Base-by-base conservation (phyloP, 2,888 invertebrate genomes). In the Xylota sylvarum region DNA sequence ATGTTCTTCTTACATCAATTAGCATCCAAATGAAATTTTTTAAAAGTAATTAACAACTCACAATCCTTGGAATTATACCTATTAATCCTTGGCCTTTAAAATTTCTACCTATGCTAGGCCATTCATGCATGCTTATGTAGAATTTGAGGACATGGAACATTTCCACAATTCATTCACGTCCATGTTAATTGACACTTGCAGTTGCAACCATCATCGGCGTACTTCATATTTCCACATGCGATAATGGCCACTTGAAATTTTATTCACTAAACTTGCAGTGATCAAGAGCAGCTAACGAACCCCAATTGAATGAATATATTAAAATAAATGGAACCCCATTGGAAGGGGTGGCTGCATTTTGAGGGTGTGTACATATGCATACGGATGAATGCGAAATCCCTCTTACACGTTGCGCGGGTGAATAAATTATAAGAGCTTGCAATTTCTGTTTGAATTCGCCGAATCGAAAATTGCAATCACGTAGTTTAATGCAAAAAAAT, bases 231-330 rank as follows among this genome's bases (percentile, higher is more conserved):
- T 74, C 10, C 55, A 56, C 62, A 81, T 48, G 46, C 67, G 60
- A 69, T 79, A 73, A 79, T 73, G 79, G 83, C 73, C 73, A 79
- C 79, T 84, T 74, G 79, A 40, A 60, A 73, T 72, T 79, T 79
- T 79, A 79, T 84, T 79, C 83, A 84, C 67, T 67, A 79, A 74
- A 79, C 73, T 73, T 48, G 67, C 62, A 73, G 62, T 73, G 83
- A 84, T 84, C 83, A 79, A 84, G 79, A 67, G 83, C 79, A 69
- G 73, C 83, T 84, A 79, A 84, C 79, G 79, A 84, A 69, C 83
- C 83, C 79, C 83, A 84, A 84, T 79, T 84, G 73, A 72, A 74
- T 67, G 83, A 79, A 79, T 67, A 69, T 84, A 79, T 84, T 84
- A 73, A 83, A 79, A 84, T 79, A 84, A 84, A 84, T 79, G 79